Evolutionary conservation across 2,888 invertebrate species (phyloP).

Genomic region (Camponotus fellah): DNA sequence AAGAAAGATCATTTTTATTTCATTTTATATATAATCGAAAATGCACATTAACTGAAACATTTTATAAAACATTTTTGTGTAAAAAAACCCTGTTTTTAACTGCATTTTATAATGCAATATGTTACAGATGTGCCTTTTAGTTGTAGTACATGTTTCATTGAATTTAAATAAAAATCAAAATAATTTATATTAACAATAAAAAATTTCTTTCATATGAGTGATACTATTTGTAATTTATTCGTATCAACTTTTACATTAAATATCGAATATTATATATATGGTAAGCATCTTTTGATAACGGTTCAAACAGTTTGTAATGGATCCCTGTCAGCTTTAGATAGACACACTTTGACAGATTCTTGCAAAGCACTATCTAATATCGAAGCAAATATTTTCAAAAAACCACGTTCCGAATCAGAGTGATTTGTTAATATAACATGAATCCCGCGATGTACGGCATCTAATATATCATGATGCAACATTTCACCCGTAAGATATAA

Average conservation of each 20-base stretch:
- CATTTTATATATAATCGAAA: background rate
- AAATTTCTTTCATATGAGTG: constrained; percentile 41
- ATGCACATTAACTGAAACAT: background rate
- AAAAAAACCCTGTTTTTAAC: background rate
- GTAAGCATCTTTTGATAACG: background rate
- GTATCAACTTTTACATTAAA: background rate
- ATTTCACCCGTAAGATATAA: constrained; percentile 97
- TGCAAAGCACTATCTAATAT: constrained; percentile 85
- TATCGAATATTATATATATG: background rate
- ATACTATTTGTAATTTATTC: background rate
- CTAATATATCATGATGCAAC: constrained; percentile 97
- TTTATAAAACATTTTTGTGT: background rate
- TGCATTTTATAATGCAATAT: background rate
- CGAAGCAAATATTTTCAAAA: constrained; percentile 89
- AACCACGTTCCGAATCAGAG: constrained; percentile 97
- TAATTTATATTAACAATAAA: constrained; percentile 69
- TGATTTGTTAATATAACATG: constrained; percentile 96
- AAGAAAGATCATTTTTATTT: background rate
- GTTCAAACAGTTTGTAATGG: constrained; percentile 90
- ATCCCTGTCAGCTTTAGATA: constrained; percentile 92
- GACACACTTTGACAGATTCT: constrained; percentile 88
- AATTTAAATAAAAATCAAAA: constrained; percentile 36
- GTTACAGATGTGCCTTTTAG: background rate
- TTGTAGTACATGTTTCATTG: background rate
- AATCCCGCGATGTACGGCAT: constrained; percentile 92